Base-by-base conservation (phyloP, 1,140 invertebrate genomes). In the Neotoxoptera formosana region DNA sequence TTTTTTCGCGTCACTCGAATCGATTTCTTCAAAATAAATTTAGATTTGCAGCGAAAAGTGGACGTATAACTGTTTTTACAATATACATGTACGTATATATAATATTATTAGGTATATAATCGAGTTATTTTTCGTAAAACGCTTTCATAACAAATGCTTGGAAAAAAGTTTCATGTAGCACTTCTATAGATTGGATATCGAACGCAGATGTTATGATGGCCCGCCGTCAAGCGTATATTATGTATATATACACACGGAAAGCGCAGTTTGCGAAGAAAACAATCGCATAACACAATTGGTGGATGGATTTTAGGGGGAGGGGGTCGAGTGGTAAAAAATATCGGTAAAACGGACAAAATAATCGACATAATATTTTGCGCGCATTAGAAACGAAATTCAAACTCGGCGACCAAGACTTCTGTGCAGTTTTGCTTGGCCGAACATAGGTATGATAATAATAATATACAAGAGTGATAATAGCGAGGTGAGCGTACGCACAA, bases 131-230 rank as follows among this genome's bases (percentile, higher is more conserved):
- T 4, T n/a, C 60, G 30, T 17, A n/a, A 76, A 76, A 76, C 30
- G 14, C 17, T 14, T 34, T 34, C n/a, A n/a, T n/a, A 34, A 76
- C 30, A 76, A 76, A 34, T 76, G 60, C n/a, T 76, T n/a, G n/a
- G n/a, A n/a, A n/a, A n/a, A 76, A 76, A 76, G 60, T 76, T 76
- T 76, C 30, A 76, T 76, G 60, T n/a, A 76, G 60, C 60, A 76
- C 60, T 76, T 76, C n/a, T 76, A 76, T 34, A 76, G n/a, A 76
- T 76, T 76, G 60, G 60, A n/a, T n/a, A n/a, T n/a, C 60, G 60
- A n/a, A 76, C 60, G 60, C n/a, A 76, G n/a, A 76, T 76, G 60
- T n/a, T 76, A 76, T 76, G 41, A 41, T 41, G 41, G 17, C 30
- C n/a, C n/a, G 17, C n/a, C 60, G n/a, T 76, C 14, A 76, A n/a